Conservation (phyloP, 2,113 vertebrate genomes). For the Perccottus glenii region DNA sequence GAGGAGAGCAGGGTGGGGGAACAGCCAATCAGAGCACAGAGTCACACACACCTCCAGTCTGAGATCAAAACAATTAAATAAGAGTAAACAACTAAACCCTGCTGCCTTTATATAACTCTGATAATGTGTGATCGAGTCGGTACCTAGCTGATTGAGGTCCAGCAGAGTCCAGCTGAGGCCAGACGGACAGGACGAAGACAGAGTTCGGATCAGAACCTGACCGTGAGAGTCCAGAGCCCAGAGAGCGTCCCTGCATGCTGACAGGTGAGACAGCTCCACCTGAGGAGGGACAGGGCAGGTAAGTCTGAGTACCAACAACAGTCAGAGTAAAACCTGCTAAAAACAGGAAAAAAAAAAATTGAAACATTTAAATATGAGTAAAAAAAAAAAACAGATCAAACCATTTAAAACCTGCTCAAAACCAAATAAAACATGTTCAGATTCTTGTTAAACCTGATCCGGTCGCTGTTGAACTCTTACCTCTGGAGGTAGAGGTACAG, state of each 20-base stretch:
- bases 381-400: no score
- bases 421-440: no score
- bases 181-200: slow-evolving; percentile 87
- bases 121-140: slow-evolving; percentile 15
- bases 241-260: slow-evolving; percentile 90
- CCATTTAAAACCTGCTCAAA: no score
- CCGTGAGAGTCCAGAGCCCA: slow-evolving; percentile 91
- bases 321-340: not conserved
- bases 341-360: not conserved
- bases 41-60: no score
- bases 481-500: slow-evolving; percentile 86
- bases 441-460: no score
- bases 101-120: no score
- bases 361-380: no score
- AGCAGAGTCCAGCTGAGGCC: slow-evolving; percentile 93
- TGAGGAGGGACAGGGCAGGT: slow-evolving; percentile 4
- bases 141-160: slow-evolving; percentile 97
- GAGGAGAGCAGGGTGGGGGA: not conserved
- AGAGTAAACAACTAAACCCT: no score
- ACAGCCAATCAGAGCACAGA: no score
- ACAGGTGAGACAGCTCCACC: slow-evolving; percentile 87
- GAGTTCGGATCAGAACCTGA: slow-evolving; percentile 87
- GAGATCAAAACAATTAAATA: no score
- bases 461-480: slow-evolving; percentile 17
- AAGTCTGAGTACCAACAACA: no score